These are phyloP conservation scores for Diaperis boleti DNA, from an alignment of 2,888 invertebrate genomes.

Conservation along the genomic window DNA sequence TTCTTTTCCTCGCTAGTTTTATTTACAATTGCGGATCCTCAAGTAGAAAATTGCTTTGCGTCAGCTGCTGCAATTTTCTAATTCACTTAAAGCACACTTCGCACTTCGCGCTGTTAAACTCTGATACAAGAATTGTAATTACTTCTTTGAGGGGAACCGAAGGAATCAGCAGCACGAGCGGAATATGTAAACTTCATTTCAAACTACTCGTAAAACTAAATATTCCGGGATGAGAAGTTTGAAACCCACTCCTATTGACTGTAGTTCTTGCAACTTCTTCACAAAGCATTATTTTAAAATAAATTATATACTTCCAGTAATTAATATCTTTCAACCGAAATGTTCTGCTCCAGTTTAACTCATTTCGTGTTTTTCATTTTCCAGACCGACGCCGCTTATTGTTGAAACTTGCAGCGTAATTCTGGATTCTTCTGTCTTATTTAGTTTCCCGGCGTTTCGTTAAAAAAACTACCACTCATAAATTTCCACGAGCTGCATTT, in stretches of 20 bases:
- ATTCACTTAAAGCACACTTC: slow-evolving; percentile 46
- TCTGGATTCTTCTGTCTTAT: slow-evolving; percentile 1
- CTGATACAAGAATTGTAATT: slow-evolving; percentile 22
- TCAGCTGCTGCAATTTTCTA: slow-evolving; percentile 53
- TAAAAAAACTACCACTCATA: background rate
- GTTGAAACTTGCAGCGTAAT: slow-evolving; percentile 11
- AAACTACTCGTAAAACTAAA: slow-evolving; percentile 19
- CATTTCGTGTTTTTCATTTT: slow-evolving; percentile 7
- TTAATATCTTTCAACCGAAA: slow-evolving; percentile 34
- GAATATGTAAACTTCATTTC: slow-evolving; percentile 19
- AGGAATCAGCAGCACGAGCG: slow-evolving; percentile 8
- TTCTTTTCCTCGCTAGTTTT: slow-evolving; percentile 47
- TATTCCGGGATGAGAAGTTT: slow-evolving; percentile 1
- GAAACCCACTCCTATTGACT: background rate
- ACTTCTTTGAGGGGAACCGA: slow-evolving; percentile 2
- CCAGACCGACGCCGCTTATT: slow-evolving; percentile 11
- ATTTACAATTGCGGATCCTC: slow-evolving; percentile 52
- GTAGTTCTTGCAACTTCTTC: slow-evolving; percentile 5
- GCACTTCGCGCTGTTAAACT: slow-evolving; percentile 11
- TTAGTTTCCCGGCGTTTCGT: background rate
- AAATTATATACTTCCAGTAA: slow-evolving; percentile 33
- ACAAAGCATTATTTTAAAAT: slow-evolving; percentile 2
- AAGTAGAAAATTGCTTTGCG: slow-evolving; percentile 52
- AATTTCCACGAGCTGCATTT: slow-evolving; percentile 5
- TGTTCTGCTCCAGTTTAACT: slow-evolving; percentile 24